These are phyloP conservation scores for Lochmaea capreae DNA, from an alignment of 2,888 invertebrate species.

Conservation along the genomic window DNA sequence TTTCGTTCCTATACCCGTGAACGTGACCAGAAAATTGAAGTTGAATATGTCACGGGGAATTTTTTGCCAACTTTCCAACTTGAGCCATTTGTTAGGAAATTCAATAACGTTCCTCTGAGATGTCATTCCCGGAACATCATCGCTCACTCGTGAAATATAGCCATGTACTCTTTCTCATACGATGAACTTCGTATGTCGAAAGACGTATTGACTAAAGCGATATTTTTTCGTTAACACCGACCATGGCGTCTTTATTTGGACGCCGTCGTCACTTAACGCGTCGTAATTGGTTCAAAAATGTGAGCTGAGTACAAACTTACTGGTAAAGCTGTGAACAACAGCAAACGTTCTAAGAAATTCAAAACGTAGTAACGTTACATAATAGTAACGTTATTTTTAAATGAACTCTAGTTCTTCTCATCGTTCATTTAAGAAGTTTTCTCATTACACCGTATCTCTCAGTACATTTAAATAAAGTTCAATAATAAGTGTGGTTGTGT, in stretches of 20 bases:
- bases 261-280: slow-evolving; percentile 22
- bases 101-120: slow-evolving; percentile 66
- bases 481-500: too few species aligned
- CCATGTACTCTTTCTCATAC: slow-evolving; percentile 43
- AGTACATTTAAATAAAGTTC: too few species aligned
- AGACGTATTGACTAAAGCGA: slow-evolving; percentile 31
- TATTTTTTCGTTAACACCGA: slow-evolving; percentile 32
- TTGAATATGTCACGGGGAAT: slow-evolving; percentile 64
- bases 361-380: background rate
- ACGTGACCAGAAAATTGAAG: slow-evolving; percentile 65
- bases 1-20: slow-evolving; percentile 65
- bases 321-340: background rate
- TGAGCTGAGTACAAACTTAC: slow-evolving; percentile 9
- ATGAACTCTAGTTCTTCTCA: too few species aligned
- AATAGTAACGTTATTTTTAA: too few species aligned
- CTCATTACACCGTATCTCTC: too few species aligned
- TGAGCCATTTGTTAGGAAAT: slow-evolving; percentile 66
- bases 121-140: slow-evolving; percentile 65
- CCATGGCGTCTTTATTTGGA: slow-evolving; percentile 26
- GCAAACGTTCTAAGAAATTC: background rate
- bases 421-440: too few species aligned
- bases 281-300: slow-evolving; percentile 25
- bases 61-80: slow-evolving; percentile 63
- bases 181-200: slow-evolving; percentile 33
- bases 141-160: slow-evolving; percentile 64